Conservation (phyloP, 2,113 vertebrate genomes). For the Theristicus caerulescens region DNA sequence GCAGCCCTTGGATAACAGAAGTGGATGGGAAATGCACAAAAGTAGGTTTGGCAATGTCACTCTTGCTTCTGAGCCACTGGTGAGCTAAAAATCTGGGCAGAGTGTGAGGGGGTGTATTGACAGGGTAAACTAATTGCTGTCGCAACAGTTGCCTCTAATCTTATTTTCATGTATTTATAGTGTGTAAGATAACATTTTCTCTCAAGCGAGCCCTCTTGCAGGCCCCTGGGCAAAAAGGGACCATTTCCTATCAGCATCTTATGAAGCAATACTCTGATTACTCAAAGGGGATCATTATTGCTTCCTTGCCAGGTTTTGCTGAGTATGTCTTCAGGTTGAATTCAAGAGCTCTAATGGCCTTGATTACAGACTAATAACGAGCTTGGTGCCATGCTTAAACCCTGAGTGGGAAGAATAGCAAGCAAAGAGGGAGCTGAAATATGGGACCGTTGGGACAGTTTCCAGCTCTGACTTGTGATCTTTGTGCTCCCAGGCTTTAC, state of each 20-base stretch:
- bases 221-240: neutral
- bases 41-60: neutral
- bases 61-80: neutral
- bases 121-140: conserved; percentile 16
- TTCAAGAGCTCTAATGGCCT: neutral
- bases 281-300: neutral
- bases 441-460: neutral
- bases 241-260: neutral
- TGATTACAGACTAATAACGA: neutral
- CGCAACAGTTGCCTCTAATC: conserved; percentile 53
- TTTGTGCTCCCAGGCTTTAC: conserved; percentile 20
- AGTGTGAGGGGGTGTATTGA: neutral
- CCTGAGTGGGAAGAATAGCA: neutral
- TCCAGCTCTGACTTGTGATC: neutral
- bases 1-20: neutral
- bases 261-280: neutral
- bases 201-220: conserved; percentile 21
- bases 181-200: conserved; percentile 44
- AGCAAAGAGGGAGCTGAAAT: conserved; percentile 12
- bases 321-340: neutral
- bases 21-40: neutral
- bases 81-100: neutral
- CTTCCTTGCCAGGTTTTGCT: neutral
- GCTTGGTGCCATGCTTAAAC: conserved; percentile 14
- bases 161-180: conserved; percentile 61